Evolutionary conservation across 2,113 vertebrate species (phyloP), one percentile per base, ranked within the genome.

Genomic region (Pitta sordida): DNA sequence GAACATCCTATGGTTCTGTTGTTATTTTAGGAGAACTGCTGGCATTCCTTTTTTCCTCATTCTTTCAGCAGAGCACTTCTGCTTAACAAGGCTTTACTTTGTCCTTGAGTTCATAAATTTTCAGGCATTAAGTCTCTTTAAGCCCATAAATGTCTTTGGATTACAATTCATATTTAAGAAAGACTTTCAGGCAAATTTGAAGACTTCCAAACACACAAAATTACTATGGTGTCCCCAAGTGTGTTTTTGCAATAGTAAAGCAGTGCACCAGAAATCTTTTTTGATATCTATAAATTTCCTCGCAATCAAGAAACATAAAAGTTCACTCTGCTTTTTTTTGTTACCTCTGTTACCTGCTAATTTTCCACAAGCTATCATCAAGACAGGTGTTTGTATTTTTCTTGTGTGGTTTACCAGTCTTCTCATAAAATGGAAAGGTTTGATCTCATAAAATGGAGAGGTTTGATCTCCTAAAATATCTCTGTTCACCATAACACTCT

Each of bases 41-140:
- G 4, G 15, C 2, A 1, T 55, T 83, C 5, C 0, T 41, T 83
- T 69, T 41, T 9, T 44, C 5, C 5, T 32, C 1, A 5, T 20
- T 27, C 18, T 74, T 81, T 51, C 39, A 46, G 20, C 7, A 27
- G 9, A 7, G 6, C 16, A 52, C 5, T 83, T 89, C 34, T 48
- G 11, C 15, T 85, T 75, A 22, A 68, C 23, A 85, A 68, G 14
- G 20, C 4, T 78, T 63, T 18, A 58, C 48, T 65, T 9, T 13
- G 4, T 48, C 48, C 18, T 63, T 37, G 17, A 68, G 27, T 29
- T 36, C 15, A 43, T 12, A 56, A 18, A 23, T 68, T 53, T 77
- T 77, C n/a, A 46, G 68, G 15, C 24, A 62, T 39, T 32, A 60
- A 44, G 55, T 37, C 32, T 56, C 20, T 55, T 80, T 56, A 80